Base-by-base conservation (phyloP, 2,797 vertebrate species). In the Ptychobarbus kaznakovi region DNA sequence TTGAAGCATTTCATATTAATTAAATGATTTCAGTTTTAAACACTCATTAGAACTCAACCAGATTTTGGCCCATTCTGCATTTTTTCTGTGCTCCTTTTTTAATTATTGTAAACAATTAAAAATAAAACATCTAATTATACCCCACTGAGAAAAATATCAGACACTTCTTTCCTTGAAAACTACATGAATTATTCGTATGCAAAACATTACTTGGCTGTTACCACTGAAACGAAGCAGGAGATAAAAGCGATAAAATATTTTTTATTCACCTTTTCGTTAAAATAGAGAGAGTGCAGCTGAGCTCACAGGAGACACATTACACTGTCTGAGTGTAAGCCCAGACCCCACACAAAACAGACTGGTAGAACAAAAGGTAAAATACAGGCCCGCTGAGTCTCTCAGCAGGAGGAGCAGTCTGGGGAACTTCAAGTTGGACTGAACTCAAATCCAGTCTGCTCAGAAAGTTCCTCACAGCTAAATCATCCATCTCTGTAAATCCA, bases 181-280 rank as follows among this genome's bases (percentile, higher is more conserved):
- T 66, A 40, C 40, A 51, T 3, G 18, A 15, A 28, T 66, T 66
- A 38, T 51, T 69, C 8, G 46, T 20, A 58, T 76, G 74, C 6
- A 74, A 85, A 69, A 63, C 9, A 28, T 53, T 35, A 68, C 28
- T n/a, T 74, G 42, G 12, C 70, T 65, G 42, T n/a, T 74, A 22
- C 22, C 32, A 13, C 11, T 76, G 6, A 65, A 65, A 65, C 16
- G 15, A 56, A 75, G 49, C 18, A 56, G n/a, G n/a, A 79, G 58
- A 63, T 79, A 44, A 18, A 63, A 44, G 38, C 0, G 2, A 18
- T 28, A 65, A 3, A 53, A 76, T 38, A 7, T 74, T 7, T 53
- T 18, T 65, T 79, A 79, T 79, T 65, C 44, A n/a, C 28, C 12
- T 80, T 51, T 35, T 80, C 44, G 68, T 80, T 80, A 35, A 80